Base-by-base conservation (phyloP, 2,888 invertebrate genomes). In the Holacanthella duospinosa region DNA sequence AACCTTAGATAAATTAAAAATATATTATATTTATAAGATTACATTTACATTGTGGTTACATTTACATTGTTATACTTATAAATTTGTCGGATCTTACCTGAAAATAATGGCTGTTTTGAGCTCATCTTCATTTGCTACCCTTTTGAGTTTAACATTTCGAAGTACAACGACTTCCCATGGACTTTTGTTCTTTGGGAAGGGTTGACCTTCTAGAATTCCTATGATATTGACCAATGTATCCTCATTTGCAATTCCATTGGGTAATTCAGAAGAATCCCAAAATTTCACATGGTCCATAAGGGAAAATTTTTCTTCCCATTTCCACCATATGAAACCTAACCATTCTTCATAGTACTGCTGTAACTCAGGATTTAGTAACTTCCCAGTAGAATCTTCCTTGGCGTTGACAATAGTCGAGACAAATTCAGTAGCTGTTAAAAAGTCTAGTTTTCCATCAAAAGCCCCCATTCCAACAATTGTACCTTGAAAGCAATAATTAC, bases 391-490 rank as follows among this genome's bases (percentile, higher is more conserved):
- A 3, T 21, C 6, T 43, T 58, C 24, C 24, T 43, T 29, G 12
- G 56, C 58, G 57, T 62, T 65, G 12, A 65, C 62, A n/a, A 65
- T 53, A 26, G 54, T 55, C 9, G 55, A 26, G 9, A 65, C 55
- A 25, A 62, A 65, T 6, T 59, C 60, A 12, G 59, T 59, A 6
- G 65, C 65, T n/a, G 29, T 43, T 55, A 55, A 21, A 2, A 56
- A 26, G 43, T 54, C 59, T 19, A 62, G 55, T 2, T 62, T 59
- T 25, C 61, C 54, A 24, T 62, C 59, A 60, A 71, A 71, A 12
- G 68, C 71, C 2, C 71, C 71, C 59, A 68, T 67, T 21, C 71
- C 71, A 2, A 71, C 71, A 21, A 71, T 69, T n/a, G n/a, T n/a
- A n/a, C n/a, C n/a, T n/a, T n/a, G n/a, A n/a, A n/a, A n/a, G n/a